A percentile compares a stretch with the other conserved stretches of the same genome.
These are phyloP conservation scores for Drosophila quadrilineata DNA, from an alignment of 1,140 invertebrate genomes.

Conservation along the genomic window DNA sequence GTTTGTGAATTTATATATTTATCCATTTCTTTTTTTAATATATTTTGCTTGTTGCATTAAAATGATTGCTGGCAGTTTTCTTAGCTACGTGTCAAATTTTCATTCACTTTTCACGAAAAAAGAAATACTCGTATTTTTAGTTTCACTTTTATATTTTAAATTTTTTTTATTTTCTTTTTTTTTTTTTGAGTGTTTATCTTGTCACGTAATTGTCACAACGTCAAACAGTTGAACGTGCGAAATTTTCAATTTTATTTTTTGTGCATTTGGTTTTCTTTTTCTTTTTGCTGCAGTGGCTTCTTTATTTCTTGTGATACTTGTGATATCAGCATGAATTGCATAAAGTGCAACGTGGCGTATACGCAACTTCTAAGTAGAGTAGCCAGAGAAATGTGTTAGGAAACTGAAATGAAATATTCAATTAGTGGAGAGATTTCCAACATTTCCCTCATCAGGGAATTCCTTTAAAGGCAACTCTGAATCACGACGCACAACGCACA, in stretches of 20 bases:
- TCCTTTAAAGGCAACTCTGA: constrained; percentile 9
- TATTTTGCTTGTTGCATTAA: no score
- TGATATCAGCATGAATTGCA: constrained; percentile 1
- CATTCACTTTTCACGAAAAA: no score
- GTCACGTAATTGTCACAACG: constrained; percentile 61
- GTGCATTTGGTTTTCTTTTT: constrained; percentile 11
- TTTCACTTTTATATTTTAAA: no score
- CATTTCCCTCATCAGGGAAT: background rate
- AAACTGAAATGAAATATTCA: constrained; percentile 17
- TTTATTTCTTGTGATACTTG: background rate
- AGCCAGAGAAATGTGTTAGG: constrained; percentile 34
- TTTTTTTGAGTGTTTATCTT: constrained; percentile 26
- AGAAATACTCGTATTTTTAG: background rate
- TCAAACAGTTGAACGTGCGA: constrained; percentile 62
- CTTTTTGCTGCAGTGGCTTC: background rate
- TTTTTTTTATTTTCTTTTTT: constrained; percentile 10
- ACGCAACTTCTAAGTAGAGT: constrained; percentile 3
- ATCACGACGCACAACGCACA: background rate
- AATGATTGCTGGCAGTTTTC: no score
- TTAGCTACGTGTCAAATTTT: constrained; percentile 27
- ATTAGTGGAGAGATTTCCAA: no score
- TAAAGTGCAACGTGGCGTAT: constrained; percentile 25
- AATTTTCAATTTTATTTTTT: constrained; percentile 27
- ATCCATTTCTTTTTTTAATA: no score
- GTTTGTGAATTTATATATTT: no score